Percentiles rank a stretch among this genome's conserved stretches.
phyloP scores from a whole-genome alignment of 2,113 vertebrate genomes.

The Equus przewalskii region DNA sequence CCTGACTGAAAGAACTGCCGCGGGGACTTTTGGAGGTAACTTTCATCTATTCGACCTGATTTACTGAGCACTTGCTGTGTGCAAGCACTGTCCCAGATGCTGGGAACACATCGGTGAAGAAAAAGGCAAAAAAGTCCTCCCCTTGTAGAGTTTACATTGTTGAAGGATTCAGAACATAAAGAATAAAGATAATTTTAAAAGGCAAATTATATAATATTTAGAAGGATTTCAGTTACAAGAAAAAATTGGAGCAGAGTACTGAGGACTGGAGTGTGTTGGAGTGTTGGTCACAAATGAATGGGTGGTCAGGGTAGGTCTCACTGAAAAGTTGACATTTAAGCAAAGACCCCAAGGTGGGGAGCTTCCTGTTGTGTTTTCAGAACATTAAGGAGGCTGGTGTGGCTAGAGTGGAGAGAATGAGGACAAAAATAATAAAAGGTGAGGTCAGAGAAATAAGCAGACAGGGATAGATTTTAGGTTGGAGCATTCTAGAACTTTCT shows the following conservation, averaged over 20 bases:
- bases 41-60: neutral
- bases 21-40: neutral
- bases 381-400: neutral
- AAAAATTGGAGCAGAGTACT: neutral
- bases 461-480: neutral
- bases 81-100: neutral
- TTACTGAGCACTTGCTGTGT: neutral
- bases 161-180: neutral
- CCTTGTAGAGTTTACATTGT: neutral
- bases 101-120: neutral
- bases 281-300: neutral
- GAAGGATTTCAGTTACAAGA: constrained; percentile 27
- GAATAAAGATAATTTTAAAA: neutral
- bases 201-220: neutral
- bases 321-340: neutral
- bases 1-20: neutral
- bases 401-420: neutral
- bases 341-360: neutral
- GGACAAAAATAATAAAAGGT: neutral
- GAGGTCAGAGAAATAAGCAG: neutral
- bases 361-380: neutral
- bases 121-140: neutral
- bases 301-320: neutral
- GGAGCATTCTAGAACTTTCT: constrained; percentile 31
- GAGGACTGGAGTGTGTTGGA: neutral